Evolutionary conservation across 1,140 invertebrate genomes (phyloP).

Genomic region (Nomia melanderi): DNA sequence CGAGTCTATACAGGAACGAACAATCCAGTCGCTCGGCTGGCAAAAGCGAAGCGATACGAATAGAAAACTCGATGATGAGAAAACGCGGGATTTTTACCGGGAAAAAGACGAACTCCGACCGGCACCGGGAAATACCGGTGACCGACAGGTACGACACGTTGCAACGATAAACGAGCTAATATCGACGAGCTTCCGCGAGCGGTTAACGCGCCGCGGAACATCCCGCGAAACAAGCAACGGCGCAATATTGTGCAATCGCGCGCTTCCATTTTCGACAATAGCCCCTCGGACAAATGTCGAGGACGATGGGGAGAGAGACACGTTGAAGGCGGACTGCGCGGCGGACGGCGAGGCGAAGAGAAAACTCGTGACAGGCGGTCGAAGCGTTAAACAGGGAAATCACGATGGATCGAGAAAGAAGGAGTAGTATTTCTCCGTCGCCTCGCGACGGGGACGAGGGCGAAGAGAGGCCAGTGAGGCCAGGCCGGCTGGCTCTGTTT

Average conservation of each 20-base stretch:
- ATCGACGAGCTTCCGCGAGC: too few species aligned
- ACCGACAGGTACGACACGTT: background rate
- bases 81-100: background rate
- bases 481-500: slow-evolving; percentile 51
- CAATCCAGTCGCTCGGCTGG: too few species aligned
- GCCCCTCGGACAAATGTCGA: background rate
- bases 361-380: background rate
- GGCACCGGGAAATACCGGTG: background rate
- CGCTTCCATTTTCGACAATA: background rate
- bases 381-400: slow-evolving; percentile 11
- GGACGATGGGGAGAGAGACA: background rate
- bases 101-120: background rate
- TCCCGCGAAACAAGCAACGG: background rate
- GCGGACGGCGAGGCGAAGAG: background rate
- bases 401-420: slow-evolving; percentile 20
- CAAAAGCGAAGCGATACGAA: too few species aligned
- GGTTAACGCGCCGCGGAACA: background rate
- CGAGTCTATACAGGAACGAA: too few species aligned
- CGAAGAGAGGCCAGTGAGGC: slow-evolving; percentile 48
- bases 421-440: slow-evolving; percentile 65
- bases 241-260: background rate
- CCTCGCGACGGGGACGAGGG: slow-evolving; percentile 52
- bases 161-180: background rate
- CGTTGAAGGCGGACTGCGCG: background rate
- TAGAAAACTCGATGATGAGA: background rate